Base-by-base conservation (phyloP, 2,888 invertebrate species). In the Athalia cordata region DNA sequence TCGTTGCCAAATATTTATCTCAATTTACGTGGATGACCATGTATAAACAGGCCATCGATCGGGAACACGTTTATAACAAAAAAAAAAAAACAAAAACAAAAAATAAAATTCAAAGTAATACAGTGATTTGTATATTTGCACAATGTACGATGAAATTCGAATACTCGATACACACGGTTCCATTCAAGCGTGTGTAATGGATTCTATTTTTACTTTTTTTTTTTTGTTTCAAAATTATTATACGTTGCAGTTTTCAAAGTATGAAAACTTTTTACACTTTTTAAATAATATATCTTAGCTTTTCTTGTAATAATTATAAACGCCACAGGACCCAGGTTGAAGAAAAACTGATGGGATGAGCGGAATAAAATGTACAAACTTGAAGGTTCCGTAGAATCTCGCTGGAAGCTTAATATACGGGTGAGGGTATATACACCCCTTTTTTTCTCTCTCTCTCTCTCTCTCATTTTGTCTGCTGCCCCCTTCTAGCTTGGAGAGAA, bases 271-370 rank as follows among this genome's bases (percentile, higher is more conserved):
- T 75, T 43, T 61, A 74, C 29, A 70, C 5, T 67, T 70, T 11
- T 43, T 11, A 66, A 76, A 29, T 29, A 29, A 66, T 76, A 78
- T 78, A 78, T 65, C 75, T 78, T 50, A 57, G 78, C 78, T 70
- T 68, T 64, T 45, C n/a, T 76, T 74, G 68, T 78, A 47, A 82
- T 81, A 83, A 83, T 82, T 83, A 79, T 80, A 75, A 80, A 77
- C 80, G 77, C 80, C 76, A 49, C 79, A 77, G 72, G 80, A 74
- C 66, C 78, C 77, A 78, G 81, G 78, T 81, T 55, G 57, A 43
- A 57, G 55, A 13, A 15, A n/a, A 13, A 59, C 72, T 59, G 45
- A 59, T 72, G 78, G 78, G 80, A 76, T 52, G 59, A 68, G 78
- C 29, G 68, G 75, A 67, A 79, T 78, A 80, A 79, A 76, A 76